Evolutionary conservation across 2,113 vertebrate species (phyloP), one percentile per base, ranked within the genome.

Genomic region (Ramphastos sulfuratus): DNA sequence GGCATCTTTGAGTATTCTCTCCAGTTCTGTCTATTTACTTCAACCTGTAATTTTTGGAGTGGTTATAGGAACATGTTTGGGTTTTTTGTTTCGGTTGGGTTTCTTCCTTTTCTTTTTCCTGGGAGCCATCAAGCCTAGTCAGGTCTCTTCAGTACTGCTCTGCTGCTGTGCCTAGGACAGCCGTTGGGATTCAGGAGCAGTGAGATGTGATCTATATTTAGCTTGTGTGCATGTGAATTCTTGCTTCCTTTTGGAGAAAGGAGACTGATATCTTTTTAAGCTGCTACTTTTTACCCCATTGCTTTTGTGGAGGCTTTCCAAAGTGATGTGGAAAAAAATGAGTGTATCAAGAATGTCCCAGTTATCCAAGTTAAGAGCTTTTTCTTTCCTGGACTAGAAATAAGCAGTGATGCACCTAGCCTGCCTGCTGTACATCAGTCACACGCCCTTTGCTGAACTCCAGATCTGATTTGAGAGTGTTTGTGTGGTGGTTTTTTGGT

Each of bases 341-440:
- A 86, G 81, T 65, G 73, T 65, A 78, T 93, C 56, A n/a, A 20
- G 79, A 67, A 13, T 83, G 82, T 81, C 85, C 80, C 85, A 95
- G 7, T 94, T 95, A 83, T 18, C 72, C 58, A 54, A 85, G 56
- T 52, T 69, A 55, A 50, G 48, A 86, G 87, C 46, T 82, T 89
- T 91, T 75, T 70, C 60, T 90, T 58, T 60, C 33, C 10, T 42
- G 58, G 65, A 12, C 37, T 21, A 58, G 33, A 85, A 89, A 76
- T 70, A 91, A 64, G 37, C 31, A 78, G 21, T 25, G 78, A 71
- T 70, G 93, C 46, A 56, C 11, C 31, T 50, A 18, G 20, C 55
- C 42, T 92, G 69, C 39, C 46, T 77, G 30, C 24, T 85, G 6
- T n/a, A 14, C 24, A 30, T n/a, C 42, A 66, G 9, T 33, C 15